A percentile compares a stretch with the other conserved stretches of the same genome.
phyloP scores from a whole-genome alignment of 2,797 vertebrate species.

The Coregonus suidteri region DNA sequence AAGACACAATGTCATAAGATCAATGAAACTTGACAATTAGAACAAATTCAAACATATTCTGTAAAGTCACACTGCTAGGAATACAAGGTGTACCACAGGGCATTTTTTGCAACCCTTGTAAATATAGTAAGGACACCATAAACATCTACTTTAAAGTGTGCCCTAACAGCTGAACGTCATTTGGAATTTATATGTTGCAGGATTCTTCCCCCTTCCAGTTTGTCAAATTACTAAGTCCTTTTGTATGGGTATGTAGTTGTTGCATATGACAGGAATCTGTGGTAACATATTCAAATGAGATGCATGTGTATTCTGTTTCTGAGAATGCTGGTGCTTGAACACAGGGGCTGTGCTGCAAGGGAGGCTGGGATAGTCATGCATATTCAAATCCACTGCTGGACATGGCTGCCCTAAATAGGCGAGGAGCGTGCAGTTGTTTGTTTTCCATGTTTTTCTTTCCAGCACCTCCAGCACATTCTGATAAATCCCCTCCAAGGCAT shows the following conservation, averaged over 20 bases:
- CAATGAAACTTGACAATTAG: not conserved
- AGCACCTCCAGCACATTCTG: conserved; percentile 63
- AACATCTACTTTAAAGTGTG: conserved; percentile 27
- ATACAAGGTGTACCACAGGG: conserved; percentile 7
- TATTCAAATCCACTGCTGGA: conserved; percentile 83
- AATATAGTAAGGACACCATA: conserved; percentile 34
- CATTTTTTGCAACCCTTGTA: conserved; percentile 22
- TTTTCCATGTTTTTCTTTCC: conserved; percentile 64
- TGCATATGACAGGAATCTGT: conserved; percentile 64
- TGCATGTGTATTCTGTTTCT: conserved; percentile 66
- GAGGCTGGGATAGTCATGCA: conserved; percentile 77
- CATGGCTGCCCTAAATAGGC: conserved; percentile 80
- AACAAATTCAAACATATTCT: not conserved
- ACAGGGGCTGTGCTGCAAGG: conserved; percentile 70
- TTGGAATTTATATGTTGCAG: conserved; percentile 33
- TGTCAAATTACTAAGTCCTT: conserved; percentile 48
- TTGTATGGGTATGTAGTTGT: conserved; percentile 65
- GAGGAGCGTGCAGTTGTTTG: conserved; percentile 71
- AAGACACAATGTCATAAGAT: not conserved
- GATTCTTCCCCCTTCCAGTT: conserved; percentile 44
- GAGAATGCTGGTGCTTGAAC: conserved; percentile 58
- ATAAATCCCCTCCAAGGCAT: conserved; percentile 66
- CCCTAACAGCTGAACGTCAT: conserved; percentile 34
- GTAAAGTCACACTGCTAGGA: not conserved
- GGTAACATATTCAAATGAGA: conserved; percentile 79